These are phyloP conservation scores for Numida meleagris DNA, from an alignment of 2,113 vertebrate genomes.

Conservation along the genomic window DNA sequence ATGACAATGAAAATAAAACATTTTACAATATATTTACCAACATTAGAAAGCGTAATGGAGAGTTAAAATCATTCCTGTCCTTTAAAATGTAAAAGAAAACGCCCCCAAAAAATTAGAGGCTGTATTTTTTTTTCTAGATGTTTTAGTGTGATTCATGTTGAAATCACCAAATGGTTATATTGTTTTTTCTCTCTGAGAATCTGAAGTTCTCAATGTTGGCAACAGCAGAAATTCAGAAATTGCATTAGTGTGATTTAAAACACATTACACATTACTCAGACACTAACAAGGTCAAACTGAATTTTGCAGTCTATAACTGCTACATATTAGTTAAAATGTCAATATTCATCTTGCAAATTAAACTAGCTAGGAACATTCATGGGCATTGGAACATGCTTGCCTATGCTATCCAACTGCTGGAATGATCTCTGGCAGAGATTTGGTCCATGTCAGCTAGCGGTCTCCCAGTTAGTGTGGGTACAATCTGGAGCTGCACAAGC, in stretches of 20 bases:
- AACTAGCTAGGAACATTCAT: background rate
- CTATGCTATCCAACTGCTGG: background rate
- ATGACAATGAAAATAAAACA: background rate
- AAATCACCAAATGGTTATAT: background rate
- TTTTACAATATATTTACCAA: background rate
- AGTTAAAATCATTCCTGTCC: background rate
- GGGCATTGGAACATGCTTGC: background rate
- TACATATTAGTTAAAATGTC: background rate
- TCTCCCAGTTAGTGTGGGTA: background rate
- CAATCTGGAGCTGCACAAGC: background rate
- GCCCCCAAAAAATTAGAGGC: background rate
- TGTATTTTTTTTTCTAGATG: background rate
- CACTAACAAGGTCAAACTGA: background rate
- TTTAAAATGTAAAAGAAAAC: background rate
- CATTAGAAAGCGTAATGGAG: background rate
- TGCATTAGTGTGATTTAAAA: background rate
- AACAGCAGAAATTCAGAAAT: background rate
- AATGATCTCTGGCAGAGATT: background rate
- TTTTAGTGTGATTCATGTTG: background rate
- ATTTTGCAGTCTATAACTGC: background rate
- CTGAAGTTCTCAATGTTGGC: background rate
- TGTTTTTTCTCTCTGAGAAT: background rate
- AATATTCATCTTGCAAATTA: background rate
- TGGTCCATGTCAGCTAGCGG: background rate
- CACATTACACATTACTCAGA: background rate